Percentiles rank a stretch among this genome's conserved stretches.
Conservation (phyloP, 2,888 invertebrate species). For the Sminthurides aquaticus region DNA sequence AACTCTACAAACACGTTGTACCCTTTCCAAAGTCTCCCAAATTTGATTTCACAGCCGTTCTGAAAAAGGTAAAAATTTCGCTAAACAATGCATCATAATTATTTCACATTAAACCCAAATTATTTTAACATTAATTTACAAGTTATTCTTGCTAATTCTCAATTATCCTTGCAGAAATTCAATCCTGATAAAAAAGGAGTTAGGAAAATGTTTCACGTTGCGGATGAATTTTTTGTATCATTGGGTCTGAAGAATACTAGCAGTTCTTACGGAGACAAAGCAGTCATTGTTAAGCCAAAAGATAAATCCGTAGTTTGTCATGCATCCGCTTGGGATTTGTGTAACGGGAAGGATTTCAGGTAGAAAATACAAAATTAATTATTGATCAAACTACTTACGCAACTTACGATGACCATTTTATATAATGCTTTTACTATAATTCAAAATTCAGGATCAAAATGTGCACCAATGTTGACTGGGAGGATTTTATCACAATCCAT, state of each 20-base stretch:
- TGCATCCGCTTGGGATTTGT: conserved; percentile 77
- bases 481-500: conserved; percentile 69
- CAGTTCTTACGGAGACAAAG: conserved; percentile 80
- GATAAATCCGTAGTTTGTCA: conserved; percentile 60
- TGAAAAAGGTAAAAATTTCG: conserved; percentile 64
- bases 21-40: too few species aligned
- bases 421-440: neutral
- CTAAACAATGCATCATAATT: too few species aligned
- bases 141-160: neutral
- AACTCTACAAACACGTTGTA: too few species aligned
- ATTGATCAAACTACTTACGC: too few species aligned
- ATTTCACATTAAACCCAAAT: too few species aligned
- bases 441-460: conserved; percentile 74
- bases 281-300: conserved; percentile 67
- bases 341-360: conserved; percentile 74
- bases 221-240: conserved; percentile 75
- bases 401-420: neutral
- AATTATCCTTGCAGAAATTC: conserved; percentile 10
- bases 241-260: conserved; percentile 72
- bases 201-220: conserved; percentile 62
- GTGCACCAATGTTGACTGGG: conserved; percentile 70
- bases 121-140: conserved; percentile 1
- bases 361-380: too few species aligned
- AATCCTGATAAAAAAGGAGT: conserved; percentile 15
- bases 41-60: too few species aligned